A percentile compares a stretch with the other conserved stretches of the same genome.
Evolutionary conservation across 2,888 invertebrate species (phyloP).

Genomic region (Nymphalis urticae): DNA sequence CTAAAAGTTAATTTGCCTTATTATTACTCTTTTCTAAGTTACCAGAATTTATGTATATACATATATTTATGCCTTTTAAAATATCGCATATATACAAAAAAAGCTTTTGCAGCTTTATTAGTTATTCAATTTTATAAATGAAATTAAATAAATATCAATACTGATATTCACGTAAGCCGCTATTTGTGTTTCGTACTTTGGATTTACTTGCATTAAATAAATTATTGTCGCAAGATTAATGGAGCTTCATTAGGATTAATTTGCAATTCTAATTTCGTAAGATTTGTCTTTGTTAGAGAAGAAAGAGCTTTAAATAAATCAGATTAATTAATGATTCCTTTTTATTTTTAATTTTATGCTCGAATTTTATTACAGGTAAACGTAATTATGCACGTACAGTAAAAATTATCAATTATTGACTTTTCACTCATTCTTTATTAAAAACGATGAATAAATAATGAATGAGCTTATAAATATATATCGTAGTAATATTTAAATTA

Average conservation of each 20-base stretch:
- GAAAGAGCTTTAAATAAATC: constrained; percentile 15
- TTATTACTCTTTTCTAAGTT: no score
- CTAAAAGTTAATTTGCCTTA: no score
- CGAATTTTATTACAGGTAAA: background rate
- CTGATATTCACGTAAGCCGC: constrained; percentile 14
- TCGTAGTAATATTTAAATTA: no score
- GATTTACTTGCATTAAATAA: constrained; percentile 18
- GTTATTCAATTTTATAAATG: background rate
- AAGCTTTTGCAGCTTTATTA: background rate
- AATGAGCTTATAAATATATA: no score
- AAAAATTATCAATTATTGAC: no score
- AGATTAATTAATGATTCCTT: background rate
- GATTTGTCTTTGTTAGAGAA: constrained; percentile 5
- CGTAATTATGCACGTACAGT: background rate
- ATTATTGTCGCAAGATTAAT: constrained; percentile 22
- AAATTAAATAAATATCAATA: background rate
- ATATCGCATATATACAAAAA: background rate
- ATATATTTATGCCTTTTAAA: no score
- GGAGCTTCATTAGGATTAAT: constrained; percentile 24
- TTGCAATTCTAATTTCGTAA: constrained; percentile 27
- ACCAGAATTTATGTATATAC: no score
- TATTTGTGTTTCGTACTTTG: background rate
- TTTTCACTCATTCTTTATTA: no score
- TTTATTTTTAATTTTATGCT: background rate
- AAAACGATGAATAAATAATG: no score